Conservation (phyloP, 2,797 vertebrate genomes). For the Enteromius thamalakanensis region DNA sequence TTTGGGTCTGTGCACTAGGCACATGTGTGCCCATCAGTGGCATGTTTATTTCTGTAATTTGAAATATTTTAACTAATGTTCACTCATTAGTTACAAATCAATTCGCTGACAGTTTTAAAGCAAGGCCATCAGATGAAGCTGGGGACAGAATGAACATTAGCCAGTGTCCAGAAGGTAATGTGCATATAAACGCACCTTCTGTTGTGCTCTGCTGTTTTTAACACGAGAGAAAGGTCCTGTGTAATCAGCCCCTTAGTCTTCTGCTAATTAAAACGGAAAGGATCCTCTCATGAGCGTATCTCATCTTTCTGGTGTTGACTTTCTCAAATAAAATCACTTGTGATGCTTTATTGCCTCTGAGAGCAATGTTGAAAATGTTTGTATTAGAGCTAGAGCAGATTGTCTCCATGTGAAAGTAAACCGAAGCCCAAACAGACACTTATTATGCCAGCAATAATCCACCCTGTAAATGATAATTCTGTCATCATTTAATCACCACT, state of each 20-base stretch:
- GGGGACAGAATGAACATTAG: background rate
- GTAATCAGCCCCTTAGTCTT: background rate
- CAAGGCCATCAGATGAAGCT: background rate
- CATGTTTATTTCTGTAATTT: background rate
- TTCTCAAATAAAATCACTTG: background rate
- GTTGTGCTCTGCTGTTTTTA: background rate
- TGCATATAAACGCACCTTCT: background rate
- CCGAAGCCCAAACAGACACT: background rate
- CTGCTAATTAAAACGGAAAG: conserved; percentile 15
- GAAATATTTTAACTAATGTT: background rate
- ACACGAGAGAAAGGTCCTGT: background rate
- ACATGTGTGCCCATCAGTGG: background rate
- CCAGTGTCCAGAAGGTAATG: background rate
- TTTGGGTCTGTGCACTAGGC: background rate
- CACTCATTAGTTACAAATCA: background rate
- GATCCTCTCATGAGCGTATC: background rate
- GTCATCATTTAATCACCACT: background rate
- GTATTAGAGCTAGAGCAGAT: conserved; percentile 47
- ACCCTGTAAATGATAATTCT: background rate
- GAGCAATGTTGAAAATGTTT: conserved; percentile 35
- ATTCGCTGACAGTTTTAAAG: conserved; percentile 10
- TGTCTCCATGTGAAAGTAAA: conserved; percentile 26
- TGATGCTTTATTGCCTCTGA: conserved; percentile 51
- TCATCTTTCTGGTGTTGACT: background rate
- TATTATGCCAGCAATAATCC: background rate